These are phyloP conservation scores for Poecilia wingei DNA, from an alignment of 2,797 vertebrate genomes.

Conservation along the genomic window DNA sequence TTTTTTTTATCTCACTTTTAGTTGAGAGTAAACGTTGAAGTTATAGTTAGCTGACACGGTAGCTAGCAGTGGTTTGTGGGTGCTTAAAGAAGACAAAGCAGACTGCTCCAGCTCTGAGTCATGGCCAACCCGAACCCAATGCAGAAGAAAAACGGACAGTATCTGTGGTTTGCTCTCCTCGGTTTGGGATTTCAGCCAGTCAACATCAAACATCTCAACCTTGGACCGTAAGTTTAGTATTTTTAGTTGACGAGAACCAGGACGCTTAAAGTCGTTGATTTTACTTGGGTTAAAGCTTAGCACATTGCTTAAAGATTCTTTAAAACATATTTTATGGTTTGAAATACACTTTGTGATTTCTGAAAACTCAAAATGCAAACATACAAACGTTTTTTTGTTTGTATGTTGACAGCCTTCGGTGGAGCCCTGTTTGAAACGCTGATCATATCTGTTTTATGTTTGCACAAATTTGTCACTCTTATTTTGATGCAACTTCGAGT, in stretches of 20 bases:
- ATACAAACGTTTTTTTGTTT: neutral
- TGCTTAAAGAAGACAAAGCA: neutral
- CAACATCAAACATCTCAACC: constrained; percentile 63
- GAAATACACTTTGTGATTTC: neutral
- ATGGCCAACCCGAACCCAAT: constrained; percentile 54
- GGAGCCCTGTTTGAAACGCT: neutral
- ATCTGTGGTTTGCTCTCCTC: constrained; percentile 84
- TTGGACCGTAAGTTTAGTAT: constrained; percentile 76
- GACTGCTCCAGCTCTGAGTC: neutral
- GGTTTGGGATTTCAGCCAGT: constrained; percentile 81
- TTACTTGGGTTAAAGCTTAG: neutral
- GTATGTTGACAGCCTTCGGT: neutral
- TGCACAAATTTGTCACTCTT: neutral
- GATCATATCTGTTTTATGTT: neutral
- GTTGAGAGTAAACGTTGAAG: neutral
- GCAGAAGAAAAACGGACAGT: constrained; percentile 67
- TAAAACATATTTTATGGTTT: neutral
- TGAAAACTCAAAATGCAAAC: neutral
- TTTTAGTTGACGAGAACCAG: neutral
- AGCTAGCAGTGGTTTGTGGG: no score
- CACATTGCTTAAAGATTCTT: neutral
- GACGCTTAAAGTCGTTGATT: neutral
- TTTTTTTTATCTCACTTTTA: neutral
- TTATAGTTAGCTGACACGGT: neutral
- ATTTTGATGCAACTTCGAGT: neutral